phyloP scores from a whole-genome alignment of 2,113 vertebrate species.

The Rhinopomastus cyanomelas region DNA sequence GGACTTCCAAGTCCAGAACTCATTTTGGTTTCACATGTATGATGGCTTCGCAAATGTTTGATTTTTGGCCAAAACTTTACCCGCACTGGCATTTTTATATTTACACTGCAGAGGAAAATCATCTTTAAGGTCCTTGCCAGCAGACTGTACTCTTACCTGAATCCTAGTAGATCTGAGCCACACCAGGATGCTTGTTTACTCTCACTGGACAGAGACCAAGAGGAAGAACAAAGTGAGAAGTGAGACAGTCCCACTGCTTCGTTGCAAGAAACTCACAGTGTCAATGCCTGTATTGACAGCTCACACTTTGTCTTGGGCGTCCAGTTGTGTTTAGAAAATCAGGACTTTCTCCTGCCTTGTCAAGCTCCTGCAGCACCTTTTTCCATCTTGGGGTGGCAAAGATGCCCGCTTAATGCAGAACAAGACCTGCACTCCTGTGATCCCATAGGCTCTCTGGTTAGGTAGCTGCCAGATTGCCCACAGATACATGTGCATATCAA shows the following conservation, averaged over 20 bases:
- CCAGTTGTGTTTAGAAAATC: not conserved
- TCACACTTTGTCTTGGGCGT: not conserved
- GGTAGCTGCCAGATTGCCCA: not conserved
- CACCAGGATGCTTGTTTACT: not conserved
- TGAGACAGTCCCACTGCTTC: not conserved
- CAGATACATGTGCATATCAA: accelerated
- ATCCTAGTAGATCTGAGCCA: not conserved
- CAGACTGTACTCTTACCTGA: not conserved
- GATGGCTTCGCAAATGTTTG: not conserved
- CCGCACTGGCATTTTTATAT: not conserved
- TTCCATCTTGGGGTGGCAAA: not conserved
- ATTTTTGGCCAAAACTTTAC: not conserved
- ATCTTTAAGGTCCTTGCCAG: not conserved
- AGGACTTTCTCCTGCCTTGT: not conserved
- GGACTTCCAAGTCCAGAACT: not conserved
- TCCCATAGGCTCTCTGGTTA: not conserved
- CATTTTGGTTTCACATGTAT: not conserved
- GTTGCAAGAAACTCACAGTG: not conserved
- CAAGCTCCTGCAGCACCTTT: not conserved
- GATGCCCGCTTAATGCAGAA: not conserved
- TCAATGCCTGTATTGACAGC: not conserved
- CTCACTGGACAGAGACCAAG: not conserved
- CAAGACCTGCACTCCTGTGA: not conserved
- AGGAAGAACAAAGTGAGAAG: not conserved
- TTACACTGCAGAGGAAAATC: not conserved